Evolutionary conservation across 2,888 invertebrate genomes (phyloP), one percentile per base, ranked within the genome.

Genomic region (Rhagophthalmus giganteus): DNA sequence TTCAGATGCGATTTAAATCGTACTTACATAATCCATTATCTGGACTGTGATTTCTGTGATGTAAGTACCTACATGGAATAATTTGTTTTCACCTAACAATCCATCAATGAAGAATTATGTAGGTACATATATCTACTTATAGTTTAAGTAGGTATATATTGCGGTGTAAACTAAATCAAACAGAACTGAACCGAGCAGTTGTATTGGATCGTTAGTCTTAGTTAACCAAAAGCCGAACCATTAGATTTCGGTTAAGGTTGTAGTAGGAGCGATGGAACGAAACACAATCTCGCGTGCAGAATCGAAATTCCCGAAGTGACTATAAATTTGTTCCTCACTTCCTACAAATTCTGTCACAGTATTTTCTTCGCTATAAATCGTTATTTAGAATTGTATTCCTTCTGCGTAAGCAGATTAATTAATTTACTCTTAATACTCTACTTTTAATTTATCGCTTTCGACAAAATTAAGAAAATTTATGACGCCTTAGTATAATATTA

Each of bases 261-360:
- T 38, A 28, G 31, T 12, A 50, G 34, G 34, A 51, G 28, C 45
- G 40, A 40, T 46, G 51, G 30, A 40, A 42, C 41, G 41, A 52
- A 42, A 52, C 32, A 40, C 35, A 52, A 52, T 52, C 45, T 52
- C 40, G 46, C 45, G 42, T 52, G 42, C 41, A 37, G 28, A 38
- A 52, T 52, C 46, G 45, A 52, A 50, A 55, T 48, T 55, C 57
- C 54, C 54, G 49, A 33, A 45, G 46, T 46, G 57, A 48, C 52
- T 51, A 48, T 57, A 57, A 57, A 57, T 57, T 51, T 55, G 41
- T 51, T 54, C 50, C 48, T 40, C 45, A 51, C 48, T 49, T 54
- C 47, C 54, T 45, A 33, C 45, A 57, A 57, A 57, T 51, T 35
- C 51, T 54, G 48, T 52, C 46, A 33, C 46, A 42, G 46, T 31